Percentiles rank a stretch among this genome's conserved stretches.
Conservation (phyloP, 1,140 invertebrate species). For the Neodiprion lecontei region DNA sequence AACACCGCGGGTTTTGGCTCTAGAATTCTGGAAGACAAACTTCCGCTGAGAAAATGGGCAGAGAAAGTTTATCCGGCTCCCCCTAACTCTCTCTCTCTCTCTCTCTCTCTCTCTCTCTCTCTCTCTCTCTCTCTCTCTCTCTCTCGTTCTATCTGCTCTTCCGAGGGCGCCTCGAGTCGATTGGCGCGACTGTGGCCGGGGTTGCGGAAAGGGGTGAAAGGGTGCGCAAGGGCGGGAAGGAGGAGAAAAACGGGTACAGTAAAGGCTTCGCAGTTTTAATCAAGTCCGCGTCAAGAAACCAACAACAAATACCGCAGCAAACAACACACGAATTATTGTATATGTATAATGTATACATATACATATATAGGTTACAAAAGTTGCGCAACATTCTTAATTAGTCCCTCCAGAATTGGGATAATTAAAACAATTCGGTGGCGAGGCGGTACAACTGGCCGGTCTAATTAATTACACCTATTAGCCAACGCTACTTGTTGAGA, state of each 20-base stretch:
- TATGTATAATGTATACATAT: neutral
- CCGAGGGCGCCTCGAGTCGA: constrained; percentile 2
- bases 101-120: constrained; percentile 15
- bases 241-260: neutral
- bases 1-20: neutral
- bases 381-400: constrained; percentile 13
- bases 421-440: constrained; percentile 11
- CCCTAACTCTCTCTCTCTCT: constrained; percentile 13
- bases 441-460: neutral
- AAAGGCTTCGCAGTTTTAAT: constrained; percentile 2
- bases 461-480: constrained; percentile 10
- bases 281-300: neutral
- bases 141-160: neutral
- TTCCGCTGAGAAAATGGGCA: constrained; percentile 7
- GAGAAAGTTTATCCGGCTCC: neutral
- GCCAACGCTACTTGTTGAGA: neutral
- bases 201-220: neutral
- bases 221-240: neutral
- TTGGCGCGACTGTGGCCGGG: neutral
- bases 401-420: neutral
- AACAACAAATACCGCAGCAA: neutral
- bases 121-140: constrained; percentile 17
- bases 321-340: neutral
- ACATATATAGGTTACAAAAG: neutral
- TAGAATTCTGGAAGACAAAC: constrained; percentile 11